phyloP scores from a whole-genome alignment of 1,140 invertebrate species.

The Leptinotarsa texana region DNA sequence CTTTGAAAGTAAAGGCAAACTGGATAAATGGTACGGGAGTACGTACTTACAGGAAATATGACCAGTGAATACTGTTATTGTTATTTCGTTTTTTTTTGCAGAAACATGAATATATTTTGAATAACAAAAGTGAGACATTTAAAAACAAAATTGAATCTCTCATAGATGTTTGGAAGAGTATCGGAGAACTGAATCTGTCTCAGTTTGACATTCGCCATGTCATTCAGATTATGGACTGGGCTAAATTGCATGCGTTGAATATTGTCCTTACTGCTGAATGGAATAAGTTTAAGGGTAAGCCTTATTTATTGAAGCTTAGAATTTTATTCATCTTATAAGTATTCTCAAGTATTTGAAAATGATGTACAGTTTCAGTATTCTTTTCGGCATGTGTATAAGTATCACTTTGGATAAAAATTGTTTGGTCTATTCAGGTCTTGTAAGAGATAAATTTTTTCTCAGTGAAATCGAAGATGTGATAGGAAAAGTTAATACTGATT shows the following conservation, averaged over 20 bases:
- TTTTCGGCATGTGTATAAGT: no score
- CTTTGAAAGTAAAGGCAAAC: no score
- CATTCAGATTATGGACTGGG: slow-evolving; percentile 51
- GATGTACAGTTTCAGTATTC: no score
- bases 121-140: slow-evolving; percentile 46
- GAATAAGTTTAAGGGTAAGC: slow-evolving; percentile 51
- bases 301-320: neutral
- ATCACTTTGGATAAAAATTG: no score
- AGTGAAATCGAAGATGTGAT: neutral
- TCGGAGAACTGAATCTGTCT: slow-evolving; percentile 41
- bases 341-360: no score
- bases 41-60: no score
- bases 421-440: no score
- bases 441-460: neutral
- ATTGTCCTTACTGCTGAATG: slow-evolving; percentile 53
- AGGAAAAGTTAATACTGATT: no score
- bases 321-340: no score
- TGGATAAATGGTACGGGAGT: no score
- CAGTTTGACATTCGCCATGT: slow-evolving; percentile 46
- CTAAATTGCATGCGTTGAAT: slow-evolving; percentile 52
- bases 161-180: slow-evolving; percentile 52
- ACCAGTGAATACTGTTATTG: neutral
- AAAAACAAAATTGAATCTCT: slow-evolving; percentile 48
- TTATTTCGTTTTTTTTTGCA: slow-evolving; percentile 44
- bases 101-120: slow-evolving; percentile 51